Conservation (phyloP, 2,113 vertebrate genomes). For the Urocolius indicus region DNA sequence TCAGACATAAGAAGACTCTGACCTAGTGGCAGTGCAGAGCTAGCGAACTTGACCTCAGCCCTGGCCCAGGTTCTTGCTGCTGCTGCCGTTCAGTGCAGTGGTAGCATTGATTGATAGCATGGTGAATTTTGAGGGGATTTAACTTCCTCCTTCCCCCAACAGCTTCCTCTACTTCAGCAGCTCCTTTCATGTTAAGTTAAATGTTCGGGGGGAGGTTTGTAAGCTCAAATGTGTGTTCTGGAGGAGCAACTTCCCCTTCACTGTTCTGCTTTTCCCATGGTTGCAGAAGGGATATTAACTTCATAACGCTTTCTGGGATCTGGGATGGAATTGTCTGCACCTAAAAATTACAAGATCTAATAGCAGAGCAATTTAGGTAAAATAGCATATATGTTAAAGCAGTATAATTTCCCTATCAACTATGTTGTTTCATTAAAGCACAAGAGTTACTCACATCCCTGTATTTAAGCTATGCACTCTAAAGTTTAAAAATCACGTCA, state of each 20-base stretch:
- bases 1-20: not conserved
- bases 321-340: not conserved
- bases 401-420: constrained; percentile 5
- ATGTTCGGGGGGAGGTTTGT: not conserved
- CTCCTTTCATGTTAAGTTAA: not conserved
- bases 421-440: not conserved
- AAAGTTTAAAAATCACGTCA: not conserved
- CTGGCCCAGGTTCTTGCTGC: not conserved
- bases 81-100: fast-evolving
- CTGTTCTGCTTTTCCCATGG: not conserved
- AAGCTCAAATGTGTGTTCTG: not conserved
- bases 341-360: not conserved
- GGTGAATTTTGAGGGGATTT: not conserved
- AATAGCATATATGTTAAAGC: not conserved
- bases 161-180: not conserved
- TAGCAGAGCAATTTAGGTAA: not conserved
- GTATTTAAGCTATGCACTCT: not conserved
- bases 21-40: not conserved
- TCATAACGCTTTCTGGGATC: not conserved
- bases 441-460: not conserved
- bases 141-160: not conserved
- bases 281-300: not conserved
- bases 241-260: not conserved
- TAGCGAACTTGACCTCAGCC: not conserved
- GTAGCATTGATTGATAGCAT: not conserved